Percentiles rank a stretch among this genome's conserved stretches.
These are phyloP conservation scores for Melipona beecheii DNA, from an alignment of 2,888 invertebrate genomes.

Conservation along the genomic window DNA sequence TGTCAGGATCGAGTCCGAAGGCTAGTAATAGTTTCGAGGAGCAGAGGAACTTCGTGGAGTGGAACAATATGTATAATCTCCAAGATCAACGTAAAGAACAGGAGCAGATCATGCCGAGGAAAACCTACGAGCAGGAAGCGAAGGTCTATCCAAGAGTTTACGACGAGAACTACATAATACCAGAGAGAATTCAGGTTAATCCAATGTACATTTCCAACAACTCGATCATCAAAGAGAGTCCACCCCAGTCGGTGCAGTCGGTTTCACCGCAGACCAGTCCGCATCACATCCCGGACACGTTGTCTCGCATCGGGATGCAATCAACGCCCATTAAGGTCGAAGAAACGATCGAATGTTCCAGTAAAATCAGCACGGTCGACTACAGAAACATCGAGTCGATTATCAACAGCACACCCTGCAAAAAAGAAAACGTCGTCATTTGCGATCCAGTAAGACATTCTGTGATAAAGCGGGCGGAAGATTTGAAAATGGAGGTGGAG, in stretches of 20 bases:
- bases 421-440: conserved; percentile 69
- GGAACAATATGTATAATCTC: conserved; percentile 82
- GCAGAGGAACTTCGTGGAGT: conserved; percentile 81
- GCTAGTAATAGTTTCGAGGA: conserved; percentile 81
- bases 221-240: conserved; percentile 55
- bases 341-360: conserved; percentile 64
- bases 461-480: conserved; percentile 81
- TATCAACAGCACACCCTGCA: conserved; percentile 79
- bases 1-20: conserved; percentile 77
- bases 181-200: conserved; percentile 75
- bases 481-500: conserved; percentile 77
- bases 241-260: conserved; percentile 38
- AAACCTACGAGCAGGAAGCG: conserved; percentile 71
- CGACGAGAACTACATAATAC: conserved; percentile 78
- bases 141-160: conserved; percentile 76
- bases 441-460: conserved; percentile 78
- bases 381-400: conserved; percentile 83
- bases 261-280: conserved; percentile 75
- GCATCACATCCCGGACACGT: conserved; percentile 66
- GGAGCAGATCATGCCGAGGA: conserved; percentile 72
- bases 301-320: conserved; percentile 79
- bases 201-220: conserved; percentile 58
- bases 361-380: conserved; percentile 75
- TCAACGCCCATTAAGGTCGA: conserved; percentile 82
- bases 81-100: conserved; percentile 73